Evolutionary conservation across 2,888 invertebrate species (phyloP).

Genomic region (Helleia helle): DNA sequence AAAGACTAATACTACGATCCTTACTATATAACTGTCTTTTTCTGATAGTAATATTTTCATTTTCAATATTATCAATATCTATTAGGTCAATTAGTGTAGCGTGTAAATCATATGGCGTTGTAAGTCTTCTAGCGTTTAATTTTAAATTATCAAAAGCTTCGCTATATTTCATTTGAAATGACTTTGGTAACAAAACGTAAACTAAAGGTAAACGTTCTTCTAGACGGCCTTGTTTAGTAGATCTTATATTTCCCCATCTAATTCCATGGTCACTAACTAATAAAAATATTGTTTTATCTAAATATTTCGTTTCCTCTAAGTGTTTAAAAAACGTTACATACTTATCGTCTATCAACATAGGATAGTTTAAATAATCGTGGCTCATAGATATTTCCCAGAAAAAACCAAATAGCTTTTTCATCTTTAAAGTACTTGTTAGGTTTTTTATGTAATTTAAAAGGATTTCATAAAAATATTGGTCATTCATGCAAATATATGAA

Average conservation of each 20-base stretch:
- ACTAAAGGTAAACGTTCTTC: conserved; percentile 90
- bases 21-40: conserved; percentile 31
- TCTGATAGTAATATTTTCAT: conserved; percentile 29
- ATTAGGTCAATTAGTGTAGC: conserved; percentile 81
- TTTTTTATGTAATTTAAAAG: conserved; percentile 79
- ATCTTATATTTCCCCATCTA: conserved; percentile 84
- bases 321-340: conserved; percentile 71
- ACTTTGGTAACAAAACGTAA: conserved; percentile 78
- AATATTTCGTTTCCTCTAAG: conserved; percentile 53
- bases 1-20: conserved; percentile 79
- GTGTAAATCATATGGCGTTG: conserved; percentile 84
- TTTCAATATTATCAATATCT: conserved; percentile 40
- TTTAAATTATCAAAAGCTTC: conserved; percentile 75
- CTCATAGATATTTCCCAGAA: conserved; percentile 87
- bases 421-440: conserved; percentile 69
- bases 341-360: conserved; percentile 78
- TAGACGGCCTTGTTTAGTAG: conserved; percentile 85
- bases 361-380: conserved; percentile 85
- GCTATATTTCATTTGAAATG: conserved; percentile 77
- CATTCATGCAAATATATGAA: conserved; percentile 78
- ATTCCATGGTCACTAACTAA: conserved; percentile 92
- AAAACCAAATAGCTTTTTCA: conserved; percentile 80
- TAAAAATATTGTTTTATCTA: conserved; percentile 79
- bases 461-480: conserved; percentile 76
- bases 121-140: conserved; percentile 77